phyloP scores from a whole-genome alignment of 2,888 invertebrate species.

The Julus scanicus region DNA sequence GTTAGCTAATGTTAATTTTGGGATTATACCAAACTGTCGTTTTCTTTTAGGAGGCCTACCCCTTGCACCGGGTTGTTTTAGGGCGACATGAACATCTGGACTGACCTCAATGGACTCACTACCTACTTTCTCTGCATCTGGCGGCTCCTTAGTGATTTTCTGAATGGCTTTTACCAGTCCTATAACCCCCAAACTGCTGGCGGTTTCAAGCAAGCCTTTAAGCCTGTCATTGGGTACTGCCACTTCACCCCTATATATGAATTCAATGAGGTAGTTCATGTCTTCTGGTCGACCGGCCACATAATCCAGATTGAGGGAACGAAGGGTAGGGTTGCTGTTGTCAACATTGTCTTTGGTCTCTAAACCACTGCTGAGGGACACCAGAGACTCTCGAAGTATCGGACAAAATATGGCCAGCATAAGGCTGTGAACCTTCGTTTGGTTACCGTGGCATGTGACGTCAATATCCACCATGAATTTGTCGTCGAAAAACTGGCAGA shows the following conservation, averaged over 20 bases:
- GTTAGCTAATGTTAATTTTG: neutral
- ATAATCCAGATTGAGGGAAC: conserved; percentile 44
- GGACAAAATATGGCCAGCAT: conserved; percentile 44
- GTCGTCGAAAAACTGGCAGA: conserved; percentile 22
- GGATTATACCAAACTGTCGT: neutral
- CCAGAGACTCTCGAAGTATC: neutral
- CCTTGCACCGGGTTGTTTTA: neutral
- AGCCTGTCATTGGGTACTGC: conserved; percentile 8
- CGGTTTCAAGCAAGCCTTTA: neutral
- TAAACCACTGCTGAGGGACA: neutral
- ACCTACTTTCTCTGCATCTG: neutral
- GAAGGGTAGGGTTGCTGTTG: neutral
- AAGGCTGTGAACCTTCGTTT: conserved; percentile 29
- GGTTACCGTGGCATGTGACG: conserved; percentile 13
- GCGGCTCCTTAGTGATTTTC: neutral
- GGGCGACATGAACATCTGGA: no score
- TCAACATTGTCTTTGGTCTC: neutral
- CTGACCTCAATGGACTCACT: neutral
- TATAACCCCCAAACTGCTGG: conserved; percentile 38
- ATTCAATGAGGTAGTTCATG: conserved; percentile 36
- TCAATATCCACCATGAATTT: conserved; percentile 47
- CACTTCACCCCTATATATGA: conserved; percentile 35
- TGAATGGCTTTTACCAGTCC: conserved; percentile 37
- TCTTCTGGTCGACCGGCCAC: conserved; percentile 33
- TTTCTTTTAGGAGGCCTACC: neutral